Conservation (phyloP, 2,113 vertebrate species). For the Alethe castanea region DNA sequence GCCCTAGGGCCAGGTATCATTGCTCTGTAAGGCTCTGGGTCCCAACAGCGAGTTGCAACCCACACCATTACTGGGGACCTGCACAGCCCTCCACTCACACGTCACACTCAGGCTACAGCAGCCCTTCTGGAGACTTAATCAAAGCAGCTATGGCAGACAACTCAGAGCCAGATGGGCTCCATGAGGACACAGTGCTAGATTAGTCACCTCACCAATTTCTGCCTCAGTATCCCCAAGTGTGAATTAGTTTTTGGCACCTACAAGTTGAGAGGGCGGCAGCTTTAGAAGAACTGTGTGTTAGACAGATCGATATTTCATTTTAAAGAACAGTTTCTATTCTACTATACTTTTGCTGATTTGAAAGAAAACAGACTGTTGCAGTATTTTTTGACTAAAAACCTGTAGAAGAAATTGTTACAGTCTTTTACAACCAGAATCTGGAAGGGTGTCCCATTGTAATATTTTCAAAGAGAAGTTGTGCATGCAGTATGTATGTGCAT, state of each 20-base stretch:
- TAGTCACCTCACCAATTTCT: not conserved
- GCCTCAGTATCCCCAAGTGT: not conserved
- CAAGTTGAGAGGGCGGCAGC: not conserved
- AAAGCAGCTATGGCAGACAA: not conserved
- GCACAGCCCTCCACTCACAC: not conserved
- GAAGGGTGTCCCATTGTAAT: constrained; percentile 63
- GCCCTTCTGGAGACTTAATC: not conserved
- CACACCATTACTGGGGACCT: fast-evolving
- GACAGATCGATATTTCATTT: constrained; percentile 18
- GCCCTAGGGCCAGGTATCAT: not conserved
- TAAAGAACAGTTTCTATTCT: not conserved
- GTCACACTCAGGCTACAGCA: not conserved
- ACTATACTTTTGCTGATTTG: not conserved
- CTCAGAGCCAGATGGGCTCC: not conserved
- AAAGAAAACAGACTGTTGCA: constrained; percentile 52
- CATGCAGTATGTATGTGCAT: constrained; percentile 70
- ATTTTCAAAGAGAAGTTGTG: constrained; percentile 70
- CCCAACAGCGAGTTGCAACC: not conserved
- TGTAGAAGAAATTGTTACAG: constrained; percentile 41
- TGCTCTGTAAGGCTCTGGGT: not conserved
- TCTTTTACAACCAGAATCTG: constrained; percentile 55
- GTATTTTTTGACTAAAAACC: constrained; percentile 46
- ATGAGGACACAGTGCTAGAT: not conserved
- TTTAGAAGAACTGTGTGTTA: not conserved
- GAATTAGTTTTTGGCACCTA: constrained; percentile 28